Base-by-base conservation (phyloP, 2,113 vertebrate species). In the Apus apus region DNA sequence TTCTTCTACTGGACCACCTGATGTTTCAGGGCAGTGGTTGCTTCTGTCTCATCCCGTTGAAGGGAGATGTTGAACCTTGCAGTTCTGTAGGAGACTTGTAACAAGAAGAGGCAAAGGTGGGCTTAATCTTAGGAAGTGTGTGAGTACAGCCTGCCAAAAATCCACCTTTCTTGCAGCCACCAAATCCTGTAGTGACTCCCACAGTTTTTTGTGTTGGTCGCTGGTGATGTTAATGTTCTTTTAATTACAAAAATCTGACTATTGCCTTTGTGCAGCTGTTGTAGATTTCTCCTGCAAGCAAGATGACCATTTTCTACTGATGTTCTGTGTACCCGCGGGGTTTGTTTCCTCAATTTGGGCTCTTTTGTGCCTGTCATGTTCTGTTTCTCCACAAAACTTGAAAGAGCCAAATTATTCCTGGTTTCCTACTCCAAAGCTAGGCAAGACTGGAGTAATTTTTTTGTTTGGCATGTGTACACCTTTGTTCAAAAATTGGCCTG, bases 401-500 rank as follows among this genome's bases (percentile, higher is more conserved):
- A 84, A 92, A 93, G 93, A 94, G 38, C 56, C 11, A 67, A 93
- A 80, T 70, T 38, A 71, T 67, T 77, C 38, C 80, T 78, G 32
- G 72, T 96, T 94, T 93, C 17, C 40, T 70, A 15, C 70, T 93
- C 61, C n/a, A 82, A 86, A 89, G 27, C 83, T 72, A 32, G 50
- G 76, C 76, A 87, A 88, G 76, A 93, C 84, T 75, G 12, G 73
- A 89, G 68, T 80, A 34, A 2, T 13, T 65, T 89, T 89, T 96
- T 95, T 90, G 68, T 84, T 87, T 95, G 96, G 93, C 85, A 79
- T 66, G 23, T 62, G 48, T 96, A 74, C 50, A 92, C 88, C 83
- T 94, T 95, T 92, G 79, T 95, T 94, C 61, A 82, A 84, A 93
- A 92, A 76, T 66, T 94, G 94, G 93, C 92, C 90, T 78, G 36